These are phyloP conservation scores for Harpegnathos saltator DNA, from an alignment of 1,140 invertebrate genomes.

Conservation along the genomic window DNA sequence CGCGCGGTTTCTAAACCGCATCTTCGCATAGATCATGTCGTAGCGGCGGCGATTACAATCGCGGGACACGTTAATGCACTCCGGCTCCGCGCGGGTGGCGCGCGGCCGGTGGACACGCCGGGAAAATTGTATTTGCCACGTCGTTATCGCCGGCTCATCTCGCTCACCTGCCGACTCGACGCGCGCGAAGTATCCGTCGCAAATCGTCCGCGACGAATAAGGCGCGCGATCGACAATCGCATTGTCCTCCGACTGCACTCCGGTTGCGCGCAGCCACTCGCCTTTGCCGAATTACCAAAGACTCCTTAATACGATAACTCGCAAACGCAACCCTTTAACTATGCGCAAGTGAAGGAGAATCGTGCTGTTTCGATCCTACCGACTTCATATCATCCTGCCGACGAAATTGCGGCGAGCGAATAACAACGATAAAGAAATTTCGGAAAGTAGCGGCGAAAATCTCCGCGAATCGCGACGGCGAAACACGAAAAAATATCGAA, in stretches of 20 bases:
- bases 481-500: neutral
- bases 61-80: conserved; percentile 42
- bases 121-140: conserved; percentile 47
- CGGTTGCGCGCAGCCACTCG: neutral
- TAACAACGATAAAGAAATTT: no score
- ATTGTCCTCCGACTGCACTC: conserved; percentile 31
- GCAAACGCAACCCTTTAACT: no score
- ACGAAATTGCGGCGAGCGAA: no score
- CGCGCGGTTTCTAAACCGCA: conserved; percentile 34
- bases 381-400: no score
- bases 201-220: conserved; percentile 47
- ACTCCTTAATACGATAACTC: no score
- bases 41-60: conserved; percentile 48
- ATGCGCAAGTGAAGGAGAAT: neutral
- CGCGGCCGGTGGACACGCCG: conserved; percentile 34
- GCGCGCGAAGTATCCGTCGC: neutral
- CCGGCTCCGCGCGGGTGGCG: neutral
- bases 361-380: neutral
- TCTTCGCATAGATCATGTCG: conserved; percentile 62
- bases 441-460: no score
- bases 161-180: conserved; percentile 10
- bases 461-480: no score
- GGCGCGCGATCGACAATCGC: conserved; percentile 38
- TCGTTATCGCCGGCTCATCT: conserved; percentile 47
- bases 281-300: no score